Base-by-base conservation (phyloP, 2,888 invertebrate species). In the Unio pictorum region DNA sequence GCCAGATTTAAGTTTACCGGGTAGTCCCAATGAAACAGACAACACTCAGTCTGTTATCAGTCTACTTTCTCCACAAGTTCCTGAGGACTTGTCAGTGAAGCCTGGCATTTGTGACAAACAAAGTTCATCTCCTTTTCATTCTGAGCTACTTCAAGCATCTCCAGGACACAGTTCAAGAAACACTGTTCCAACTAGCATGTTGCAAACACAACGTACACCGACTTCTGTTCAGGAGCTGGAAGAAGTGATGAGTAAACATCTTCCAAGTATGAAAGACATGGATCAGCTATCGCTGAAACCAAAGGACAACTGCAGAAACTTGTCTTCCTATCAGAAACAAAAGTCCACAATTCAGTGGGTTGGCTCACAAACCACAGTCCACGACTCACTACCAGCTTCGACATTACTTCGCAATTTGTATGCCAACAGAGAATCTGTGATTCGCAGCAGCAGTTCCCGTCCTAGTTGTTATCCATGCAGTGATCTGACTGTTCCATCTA, bases 161-260 rank as follows among this genome's bases (percentile, higher is more conserved):
- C 45, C 45, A 45, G 45, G 45, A 45, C 45, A 45, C 45, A 45
- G 45, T 45, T 45, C 45, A 45, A 68, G 55, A 58, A 64, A n/a
- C 34, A 28, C 30, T 28, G 55, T 30, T 30, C 34, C 62, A 61
- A 61, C 28, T 61, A 56, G 28, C 23, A 34, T 54, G 34, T 45
- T 66, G 20, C 55, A 45, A 56, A 63, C 55, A 4, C 63, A 68
- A 18, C 56, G 54, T 26, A 56, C 17, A 69, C 61, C 79, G 34
- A 82, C 72, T 73, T 95, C 96, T 1, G 96, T 96, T 0, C 96
- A 96, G 90, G 97, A 97, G 85, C 91, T 98, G 81, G 97, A 98
- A 90, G 96, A 97, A 87, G 97, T 96, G 62, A 98, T 98, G 97
- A 97, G 97, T 28, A 97, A 97, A 87, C 97, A 97, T 91, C 91